phyloP scores from a whole-genome alignment of 2,888 invertebrate species.

The Folsomia candida region DNA sequence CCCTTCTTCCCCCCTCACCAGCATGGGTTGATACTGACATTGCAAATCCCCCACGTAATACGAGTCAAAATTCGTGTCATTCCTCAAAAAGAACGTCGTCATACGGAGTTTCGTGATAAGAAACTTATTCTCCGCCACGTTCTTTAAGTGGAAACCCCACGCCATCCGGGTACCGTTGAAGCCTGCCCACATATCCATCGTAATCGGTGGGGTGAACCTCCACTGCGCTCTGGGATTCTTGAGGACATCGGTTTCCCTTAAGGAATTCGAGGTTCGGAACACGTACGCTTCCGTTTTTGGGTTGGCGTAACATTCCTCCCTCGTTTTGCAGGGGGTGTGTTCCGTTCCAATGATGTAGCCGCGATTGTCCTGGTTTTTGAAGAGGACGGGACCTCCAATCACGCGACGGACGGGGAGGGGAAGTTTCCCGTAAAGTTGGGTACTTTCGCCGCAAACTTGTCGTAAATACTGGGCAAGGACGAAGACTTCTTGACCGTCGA shows the following conservation, averaged over 20 bases:
- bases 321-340: constrained; percentile 10
- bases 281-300: constrained; percentile 22
- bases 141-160: constrained; percentile 35
- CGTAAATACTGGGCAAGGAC: constrained; percentile 23
- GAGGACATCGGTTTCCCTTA: constrained; percentile 6
- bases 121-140: constrained; percentile 17
- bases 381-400: constrained; percentile 25
- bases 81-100: constrained; percentile 15
- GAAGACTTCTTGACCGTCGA: constrained; percentile 35
- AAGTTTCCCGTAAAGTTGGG: constrained; percentile 19
- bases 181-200: constrained; percentile 8
- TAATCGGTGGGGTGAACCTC: constrained; percentile 25
- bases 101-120: constrained; percentile 22
- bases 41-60: constrained; percentile 28
- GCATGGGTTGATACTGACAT: constrained; percentile 25
- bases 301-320: constrained; percentile 16
- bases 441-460: constrained; percentile 18
- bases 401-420: constrained; percentile 26
- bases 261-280: neutral
- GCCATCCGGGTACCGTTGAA: constrained; percentile 20
- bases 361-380: constrained; percentile 24
- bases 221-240: constrained; percentile 20
- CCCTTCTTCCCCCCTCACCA: constrained; percentile 12
- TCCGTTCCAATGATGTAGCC: constrained; percentile 27
- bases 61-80: constrained; percentile 21